A percentile compares a stretch with the other conserved stretches of the same genome.
Evolutionary conservation across 1,140 invertebrate genomes (phyloP).

Genomic region (Drosophila punjabiensis): DNA sequence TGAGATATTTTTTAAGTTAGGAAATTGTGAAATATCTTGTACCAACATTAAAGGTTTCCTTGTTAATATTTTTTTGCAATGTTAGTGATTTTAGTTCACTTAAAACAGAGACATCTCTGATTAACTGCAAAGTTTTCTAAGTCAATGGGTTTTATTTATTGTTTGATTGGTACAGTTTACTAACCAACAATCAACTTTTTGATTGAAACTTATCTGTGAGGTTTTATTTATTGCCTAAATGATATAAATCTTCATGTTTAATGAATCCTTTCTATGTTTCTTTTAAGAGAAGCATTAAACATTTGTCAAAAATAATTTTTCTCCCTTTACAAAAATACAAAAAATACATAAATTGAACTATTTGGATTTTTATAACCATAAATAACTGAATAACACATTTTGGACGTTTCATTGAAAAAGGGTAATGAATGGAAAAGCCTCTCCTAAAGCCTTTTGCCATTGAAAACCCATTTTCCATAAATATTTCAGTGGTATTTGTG

Average conservation of each 20-base stretch:
- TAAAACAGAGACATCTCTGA: not conserved
- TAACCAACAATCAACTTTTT: not conserved
- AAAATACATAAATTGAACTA: not conserved
- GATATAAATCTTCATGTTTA: too few relatives aligned
- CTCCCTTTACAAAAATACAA: not conserved
- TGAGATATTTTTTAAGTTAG: not conserved
- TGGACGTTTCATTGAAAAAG: not conserved
- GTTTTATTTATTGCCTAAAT: not conserved
- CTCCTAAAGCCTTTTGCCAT: not conserved
- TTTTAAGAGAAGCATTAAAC: not conserved
- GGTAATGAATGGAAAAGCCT: not conserved
- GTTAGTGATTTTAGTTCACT: not conserved
- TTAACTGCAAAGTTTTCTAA: too few relatives aligned
- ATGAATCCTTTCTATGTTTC: too few relatives aligned
- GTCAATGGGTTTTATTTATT: not conserved
- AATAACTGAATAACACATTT: not conserved
- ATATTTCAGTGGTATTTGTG: constrained; percentile 8
- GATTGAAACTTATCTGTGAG: not conserved
- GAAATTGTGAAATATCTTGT: not conserved
- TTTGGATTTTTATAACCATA: too few relatives aligned
- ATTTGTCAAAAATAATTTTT: not conserved
- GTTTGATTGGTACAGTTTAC: not conserved
- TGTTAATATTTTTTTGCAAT: not conserved
- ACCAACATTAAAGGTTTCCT: not conserved
- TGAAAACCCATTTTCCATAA: not conserved